A percentile compares a stretch with the other conserved stretches of the same genome.
Evolutionary conservation across 2,113 vertebrate species (phyloP).

Genomic region (Marcusenius ussheri): DNA sequence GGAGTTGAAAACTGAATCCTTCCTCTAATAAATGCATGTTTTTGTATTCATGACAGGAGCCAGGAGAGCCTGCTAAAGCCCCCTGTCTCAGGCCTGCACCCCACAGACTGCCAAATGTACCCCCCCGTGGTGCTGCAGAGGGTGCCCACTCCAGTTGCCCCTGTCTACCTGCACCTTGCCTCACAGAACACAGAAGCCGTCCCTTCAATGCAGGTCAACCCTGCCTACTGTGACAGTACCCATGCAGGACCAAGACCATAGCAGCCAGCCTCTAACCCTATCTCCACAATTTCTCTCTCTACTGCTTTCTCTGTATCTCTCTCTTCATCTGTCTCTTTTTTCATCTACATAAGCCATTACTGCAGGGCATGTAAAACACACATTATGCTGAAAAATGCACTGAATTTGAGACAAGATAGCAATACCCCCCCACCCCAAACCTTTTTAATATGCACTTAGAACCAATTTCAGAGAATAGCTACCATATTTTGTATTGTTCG

Average conservation of each 20-base stretch:
- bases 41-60: conserved; percentile 43
- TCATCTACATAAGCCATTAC: neutral
- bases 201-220: conserved; percentile 31
- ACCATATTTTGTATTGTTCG: neutral
- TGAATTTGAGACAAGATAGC: neutral
- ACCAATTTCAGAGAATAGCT: neutral
- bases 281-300: neutral
- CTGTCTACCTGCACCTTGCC: conserved; percentile 49
- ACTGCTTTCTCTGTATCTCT: neutral
- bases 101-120: conserved; percentile 56
- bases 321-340: neutral
- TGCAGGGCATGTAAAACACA: neutral
- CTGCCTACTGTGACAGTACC: conserved; percentile 44
- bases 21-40: neutral
- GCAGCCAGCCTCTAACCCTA: neutral
- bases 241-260: conserved; percentile 56
- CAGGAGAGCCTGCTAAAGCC: conserved; percentile 62
- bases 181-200: conserved; percentile 38
- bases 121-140: conserved; percentile 60
- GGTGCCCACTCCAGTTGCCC: conserved; percentile 54
- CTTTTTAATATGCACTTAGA: neutral
- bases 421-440: neutral
- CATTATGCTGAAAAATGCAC: neutral
- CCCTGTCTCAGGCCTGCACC: conserved; percentile 52
- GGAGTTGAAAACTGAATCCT: neutral